A percentile compares a stretch with the other conserved stretches of the same genome.
Conservation (phyloP, 2,797 vertebrate genomes). For the Chaunax sp. region DNA sequence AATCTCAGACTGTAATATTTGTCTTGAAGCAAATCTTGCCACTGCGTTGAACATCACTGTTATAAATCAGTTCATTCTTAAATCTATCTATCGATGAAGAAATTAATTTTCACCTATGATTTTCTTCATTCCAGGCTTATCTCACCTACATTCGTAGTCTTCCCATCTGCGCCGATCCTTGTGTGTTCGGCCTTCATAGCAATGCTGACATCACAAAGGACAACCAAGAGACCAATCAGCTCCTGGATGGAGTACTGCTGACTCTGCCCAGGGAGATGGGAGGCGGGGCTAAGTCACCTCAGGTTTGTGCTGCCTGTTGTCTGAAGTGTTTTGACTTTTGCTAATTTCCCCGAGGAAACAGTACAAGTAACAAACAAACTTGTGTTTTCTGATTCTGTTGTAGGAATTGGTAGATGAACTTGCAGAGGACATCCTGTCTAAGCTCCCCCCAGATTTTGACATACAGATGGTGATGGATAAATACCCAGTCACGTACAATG, state of each 20-base stretch:
- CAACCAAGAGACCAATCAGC: slow-evolving; percentile 94
- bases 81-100: not conserved
- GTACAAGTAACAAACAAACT: too few relatives aligned
- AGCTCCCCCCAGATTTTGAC: slow-evolving; percentile 89
- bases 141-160: slow-evolving; percentile 88
- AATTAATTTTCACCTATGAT: too few relatives aligned
- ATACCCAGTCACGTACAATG: slow-evolving; percentile 91
- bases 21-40: too few relatives aligned
- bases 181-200: slow-evolving; percentile 93
- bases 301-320: slow-evolving; percentile 80
- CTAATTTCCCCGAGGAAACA: slow-evolving; percentile 8
- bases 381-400: slow-evolving; percentile 11
- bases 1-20: too few relatives aligned
- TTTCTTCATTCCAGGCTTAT: slow-evolving; percentile 83
- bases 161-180: slow-evolving; percentile 88
- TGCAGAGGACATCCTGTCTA: slow-evolving; percentile 90
- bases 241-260: slow-evolving; percentile 90
- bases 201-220: slow-evolving; percentile 96
- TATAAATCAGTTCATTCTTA: not conserved
- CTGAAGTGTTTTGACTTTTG: not conserved
- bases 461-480: slow-evolving; percentile 83
- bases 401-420: slow-evolving; percentile 91
- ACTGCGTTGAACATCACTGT: not conserved
- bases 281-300: slow-evolving; percentile 89
- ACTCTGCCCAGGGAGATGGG: slow-evolving; percentile 91